phyloP scores from a whole-genome alignment of 2,113 vertebrate species.

The Actenoides lindsayi region DNA sequence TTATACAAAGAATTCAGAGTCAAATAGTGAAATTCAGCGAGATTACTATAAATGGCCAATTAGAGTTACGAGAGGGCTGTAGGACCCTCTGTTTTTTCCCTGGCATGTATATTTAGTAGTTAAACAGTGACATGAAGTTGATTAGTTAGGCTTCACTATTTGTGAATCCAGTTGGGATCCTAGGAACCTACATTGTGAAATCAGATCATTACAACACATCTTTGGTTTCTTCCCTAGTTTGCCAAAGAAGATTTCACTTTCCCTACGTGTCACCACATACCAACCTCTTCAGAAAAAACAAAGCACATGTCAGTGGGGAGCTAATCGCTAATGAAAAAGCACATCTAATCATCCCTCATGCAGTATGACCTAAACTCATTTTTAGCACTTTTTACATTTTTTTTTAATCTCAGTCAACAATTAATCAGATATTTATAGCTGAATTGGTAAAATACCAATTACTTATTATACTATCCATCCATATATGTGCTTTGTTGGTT shows the following conservation, averaged over 20 bases:
- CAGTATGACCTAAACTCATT: neutral
- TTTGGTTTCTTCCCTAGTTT: neutral
- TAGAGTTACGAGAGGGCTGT: neutral
- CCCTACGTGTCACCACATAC: neutral
- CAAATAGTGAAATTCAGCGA: conserved; percentile 66
- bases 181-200: neutral
- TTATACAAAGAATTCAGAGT: conserved; percentile 64
- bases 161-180: neutral
- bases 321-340: neutral
- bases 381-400: neutral
- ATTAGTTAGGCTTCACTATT: neutral
- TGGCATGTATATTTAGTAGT: neutral
- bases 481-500: neutral
- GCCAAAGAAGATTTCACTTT: conserved; percentile 13
- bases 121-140: conserved; percentile 34
- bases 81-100: conserved; percentile 47
- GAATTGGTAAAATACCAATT: neutral
- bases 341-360: neutral
- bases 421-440: neutral
- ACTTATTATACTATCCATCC: neutral
- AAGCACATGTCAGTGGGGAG: neutral
- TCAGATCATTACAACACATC: neutral
- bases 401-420: neutral
- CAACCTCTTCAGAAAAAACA: neutral
- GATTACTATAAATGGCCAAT: conserved; percentile 55